These are phyloP conservation scores for Cliona cf. orientalis DNA, from an alignment of 37 sponge, comb jelly and placozoan species.

Conservation along the genomic window DNA sequence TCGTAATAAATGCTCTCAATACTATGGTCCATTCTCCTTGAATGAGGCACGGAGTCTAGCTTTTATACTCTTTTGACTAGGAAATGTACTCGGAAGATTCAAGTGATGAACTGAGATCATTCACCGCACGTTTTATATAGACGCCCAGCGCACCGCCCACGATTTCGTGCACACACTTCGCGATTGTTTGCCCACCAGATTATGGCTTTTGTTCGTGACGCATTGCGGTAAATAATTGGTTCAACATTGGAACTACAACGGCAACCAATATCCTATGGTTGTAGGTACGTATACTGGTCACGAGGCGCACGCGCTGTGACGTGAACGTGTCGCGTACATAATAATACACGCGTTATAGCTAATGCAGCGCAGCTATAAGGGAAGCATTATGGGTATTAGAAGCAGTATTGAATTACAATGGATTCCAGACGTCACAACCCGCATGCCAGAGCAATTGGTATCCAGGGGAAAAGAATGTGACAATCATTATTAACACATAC, in stretches of 20 bases:
- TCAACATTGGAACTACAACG: no score
- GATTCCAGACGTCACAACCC: neutral
- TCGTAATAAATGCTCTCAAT: constrained; percentile 22
- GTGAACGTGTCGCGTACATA: no score
- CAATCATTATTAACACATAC: no score
- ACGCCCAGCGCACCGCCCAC: constrained; percentile 4
- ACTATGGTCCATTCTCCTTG: constrained; percentile 15
- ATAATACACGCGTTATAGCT: no score
- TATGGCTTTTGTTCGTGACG: no score
- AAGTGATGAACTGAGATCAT: constrained; percentile 17
- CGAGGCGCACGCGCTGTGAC: neutral
- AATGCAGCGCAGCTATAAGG: no score
- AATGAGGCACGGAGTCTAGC: neutral
- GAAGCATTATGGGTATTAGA: no score
- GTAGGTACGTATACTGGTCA: neutral
- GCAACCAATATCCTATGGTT: neutral
- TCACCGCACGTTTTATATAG: neutral
- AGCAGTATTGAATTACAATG: no score
- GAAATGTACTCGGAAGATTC: neutral
- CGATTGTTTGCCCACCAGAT: no score
- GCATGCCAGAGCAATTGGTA: no score
- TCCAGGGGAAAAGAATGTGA: no score
- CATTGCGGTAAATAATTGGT: no score
- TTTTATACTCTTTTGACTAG: constrained; percentile 22
- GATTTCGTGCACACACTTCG: neutral